These are phyloP conservation scores for Martes martes DNA, from an alignment of 2,113 vertebrate species.

Conservation along the genomic window DNA sequence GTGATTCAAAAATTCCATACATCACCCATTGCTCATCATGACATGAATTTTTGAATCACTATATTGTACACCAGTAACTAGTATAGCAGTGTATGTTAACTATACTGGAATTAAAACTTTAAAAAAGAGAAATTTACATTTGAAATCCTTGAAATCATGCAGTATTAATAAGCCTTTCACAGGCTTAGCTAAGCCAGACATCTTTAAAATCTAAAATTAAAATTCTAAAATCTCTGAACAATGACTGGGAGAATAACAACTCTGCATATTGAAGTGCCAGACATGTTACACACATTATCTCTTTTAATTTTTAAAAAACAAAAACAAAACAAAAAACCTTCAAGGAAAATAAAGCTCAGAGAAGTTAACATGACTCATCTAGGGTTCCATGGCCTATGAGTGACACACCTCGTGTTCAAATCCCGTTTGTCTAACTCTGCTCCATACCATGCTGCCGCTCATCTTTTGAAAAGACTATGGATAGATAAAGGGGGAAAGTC, in stretches of 20 bases:
- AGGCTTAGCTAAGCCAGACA: background rate
- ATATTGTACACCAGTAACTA: background rate
- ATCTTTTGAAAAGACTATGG: background rate
- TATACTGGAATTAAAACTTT: background rate
- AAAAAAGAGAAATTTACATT: background rate
- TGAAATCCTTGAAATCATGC: conserved; percentile 1
- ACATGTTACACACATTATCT: background rate
- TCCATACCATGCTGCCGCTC: background rate
- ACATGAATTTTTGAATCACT: background rate
- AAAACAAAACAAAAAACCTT: background rate
- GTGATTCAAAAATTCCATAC: background rate
- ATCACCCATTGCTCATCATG: too few relatives aligned
- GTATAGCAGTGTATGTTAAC: background rate
- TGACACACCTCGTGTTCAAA: background rate
- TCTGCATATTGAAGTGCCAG: conserved; percentile 9
- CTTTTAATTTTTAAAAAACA: background rate
- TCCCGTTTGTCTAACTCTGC: background rate
- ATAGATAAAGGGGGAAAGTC: background rate
- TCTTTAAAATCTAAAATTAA: conserved; percentile 30
- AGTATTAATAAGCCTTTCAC: background rate
- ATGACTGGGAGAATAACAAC: background rate
- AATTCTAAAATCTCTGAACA: conserved; percentile 39
- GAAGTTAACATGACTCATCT: background rate
- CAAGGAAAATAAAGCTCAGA: background rate
- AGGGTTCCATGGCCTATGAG: background rate